phyloP scores from a whole-genome alignment of 1,140 invertebrate species.

The fruit fly (Drosophila melanogaster) region DNA sequence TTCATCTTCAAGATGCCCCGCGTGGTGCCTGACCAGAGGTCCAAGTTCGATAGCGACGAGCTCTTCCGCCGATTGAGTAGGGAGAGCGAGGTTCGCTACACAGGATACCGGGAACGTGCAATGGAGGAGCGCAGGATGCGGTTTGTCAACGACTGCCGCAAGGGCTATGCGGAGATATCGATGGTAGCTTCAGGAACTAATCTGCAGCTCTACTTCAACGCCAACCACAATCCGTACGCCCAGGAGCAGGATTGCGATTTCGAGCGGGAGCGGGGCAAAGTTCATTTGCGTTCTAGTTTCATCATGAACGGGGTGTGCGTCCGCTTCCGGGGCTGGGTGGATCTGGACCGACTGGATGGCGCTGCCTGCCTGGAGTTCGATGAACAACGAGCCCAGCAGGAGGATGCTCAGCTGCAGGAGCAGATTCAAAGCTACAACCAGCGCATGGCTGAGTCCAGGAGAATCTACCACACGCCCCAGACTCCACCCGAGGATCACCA shows the following conservation, averaged over 20 bases:
- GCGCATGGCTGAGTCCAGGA: slow-evolving; percentile 61
- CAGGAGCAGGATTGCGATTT: slow-evolving; percentile 94
- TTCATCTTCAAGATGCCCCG: slow-evolving; percentile 97
- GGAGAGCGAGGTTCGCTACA: slow-evolving; percentile 97
- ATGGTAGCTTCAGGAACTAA: slow-evolving; percentile 97
- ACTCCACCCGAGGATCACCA: slow-evolving; percentile 62
- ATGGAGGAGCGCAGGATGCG: slow-evolving; percentile 95
- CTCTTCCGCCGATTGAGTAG: slow-evolving; percentile 95
- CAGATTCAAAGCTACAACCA: slow-evolving; percentile 95
- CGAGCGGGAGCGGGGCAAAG: slow-evolving; percentile 97
- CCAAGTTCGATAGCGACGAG: slow-evolving; percentile 97
- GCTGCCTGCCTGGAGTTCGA: slow-evolving; percentile 96
- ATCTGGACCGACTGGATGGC: slow-evolving; percentile 96
- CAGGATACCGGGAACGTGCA: slow-evolving; percentile 95
- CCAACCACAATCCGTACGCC: slow-evolving; percentile 89
- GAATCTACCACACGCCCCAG: slow-evolving; percentile 46
- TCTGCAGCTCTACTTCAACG: slow-evolving; percentile 93
- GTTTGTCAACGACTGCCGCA: slow-evolving; percentile 96
- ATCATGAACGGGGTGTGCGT: slow-evolving; percentile 99
- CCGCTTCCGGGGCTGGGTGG: slow-evolving; percentile 97
- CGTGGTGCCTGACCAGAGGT: slow-evolving; percentile 97
- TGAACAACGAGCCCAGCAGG: slow-evolving; percentile 91
- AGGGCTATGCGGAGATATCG: slow-evolving; percentile 97
- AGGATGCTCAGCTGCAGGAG: slow-evolving; percentile 93
- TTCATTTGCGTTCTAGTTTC: slow-evolving; percentile 95